A percentile compares a stretch with the other conserved stretches of the same genome.
These are phyloP conservation scores for Xyrauchen texanus DNA, from an alignment of 2,113 vertebrate genomes.

Conservation along the genomic window DNA sequence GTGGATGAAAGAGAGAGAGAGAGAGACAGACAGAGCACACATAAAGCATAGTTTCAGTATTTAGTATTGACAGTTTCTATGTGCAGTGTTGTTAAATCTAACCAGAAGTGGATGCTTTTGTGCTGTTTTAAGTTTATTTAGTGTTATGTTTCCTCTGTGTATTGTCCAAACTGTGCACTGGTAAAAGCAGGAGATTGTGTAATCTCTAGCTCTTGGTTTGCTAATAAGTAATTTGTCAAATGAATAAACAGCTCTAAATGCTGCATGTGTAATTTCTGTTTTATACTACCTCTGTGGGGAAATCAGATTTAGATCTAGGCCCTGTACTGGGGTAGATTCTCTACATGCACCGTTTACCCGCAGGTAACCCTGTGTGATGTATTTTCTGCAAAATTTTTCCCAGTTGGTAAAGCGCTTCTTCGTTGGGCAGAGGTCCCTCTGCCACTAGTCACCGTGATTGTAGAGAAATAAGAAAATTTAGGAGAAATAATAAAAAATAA, in stretches of 20 bases:
- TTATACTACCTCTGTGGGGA: background rate
- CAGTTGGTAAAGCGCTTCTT: no score
- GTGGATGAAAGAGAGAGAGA: conserved; percentile 38
- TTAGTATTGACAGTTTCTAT: background rate
- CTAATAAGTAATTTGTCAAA: conserved; percentile 38
- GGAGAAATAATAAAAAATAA: no score
- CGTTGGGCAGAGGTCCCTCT: no score
- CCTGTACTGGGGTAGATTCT: no score
- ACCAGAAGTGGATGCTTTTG: conserved; percentile 24
- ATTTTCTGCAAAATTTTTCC: no score
- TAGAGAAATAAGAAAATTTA: no score
- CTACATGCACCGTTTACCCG: no score
- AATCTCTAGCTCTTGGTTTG: background rate
- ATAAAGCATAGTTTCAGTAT: background rate
- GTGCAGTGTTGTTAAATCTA: conserved; percentile 14
- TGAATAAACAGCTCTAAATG: background rate
- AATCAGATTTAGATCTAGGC: conserved; percentile 8
- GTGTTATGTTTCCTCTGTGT: conserved; percentile 14
- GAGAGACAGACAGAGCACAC: background rate
- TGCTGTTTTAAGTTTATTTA: conserved; percentile 40
- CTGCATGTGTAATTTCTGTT: background rate
- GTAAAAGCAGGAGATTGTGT: conserved; percentile 35
- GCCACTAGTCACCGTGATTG: no score
- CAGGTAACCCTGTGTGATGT: no score
- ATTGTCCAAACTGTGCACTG: conserved; percentile 16